Conservation (phyloP, 37 sponge, comb jelly and placozoan genomes). For the Crambe crambe region DNA sequence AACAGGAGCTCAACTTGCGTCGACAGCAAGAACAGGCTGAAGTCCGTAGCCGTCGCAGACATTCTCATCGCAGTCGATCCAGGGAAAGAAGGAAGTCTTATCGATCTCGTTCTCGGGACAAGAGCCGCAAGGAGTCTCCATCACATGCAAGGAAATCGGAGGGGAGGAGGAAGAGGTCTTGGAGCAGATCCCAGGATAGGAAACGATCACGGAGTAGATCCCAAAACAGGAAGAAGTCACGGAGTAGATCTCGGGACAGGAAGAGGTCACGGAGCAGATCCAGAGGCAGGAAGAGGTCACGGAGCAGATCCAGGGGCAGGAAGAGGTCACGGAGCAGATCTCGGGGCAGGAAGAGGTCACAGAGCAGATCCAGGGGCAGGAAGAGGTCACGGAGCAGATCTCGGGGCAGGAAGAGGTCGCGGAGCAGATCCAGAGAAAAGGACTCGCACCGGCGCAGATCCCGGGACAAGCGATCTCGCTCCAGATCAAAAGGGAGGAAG, state of each 20-base stretch:
- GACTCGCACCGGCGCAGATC: neutral
- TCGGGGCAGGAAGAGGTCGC: neutral
- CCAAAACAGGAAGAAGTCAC: slow-evolving; percentile 6
- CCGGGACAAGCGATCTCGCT: neutral
- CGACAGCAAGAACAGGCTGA: neutral
- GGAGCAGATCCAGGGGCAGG: neutral
- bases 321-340: neutral
- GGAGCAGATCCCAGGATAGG: slow-evolving; percentile 9
- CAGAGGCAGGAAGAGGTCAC: slow-evolving; percentile 8
- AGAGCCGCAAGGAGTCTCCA: neutral
- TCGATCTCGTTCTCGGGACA: neutral
- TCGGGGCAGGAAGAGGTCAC: neutral
- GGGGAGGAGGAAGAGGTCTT: neutral
- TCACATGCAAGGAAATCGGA: neutral
- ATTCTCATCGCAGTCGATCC: slow-evolving; percentile 19
- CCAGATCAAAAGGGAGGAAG: neutral
- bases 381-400: slow-evolving; percentile 13
- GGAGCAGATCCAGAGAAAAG: neutral
- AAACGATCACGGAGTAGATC: neutral
- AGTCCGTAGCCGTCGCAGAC: neutral
- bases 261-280: slow-evolving; percentile 18
- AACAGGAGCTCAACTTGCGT: neutral
- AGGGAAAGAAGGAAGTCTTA: slow-evolving; percentile 1
- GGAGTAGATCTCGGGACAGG: neutral
- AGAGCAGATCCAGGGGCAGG: slow-evolving; percentile 1